These are phyloP conservation scores for Drosophila seguyi DNA, from an alignment of 1,140 invertebrate genomes.

Conservation along the genomic window DNA sequence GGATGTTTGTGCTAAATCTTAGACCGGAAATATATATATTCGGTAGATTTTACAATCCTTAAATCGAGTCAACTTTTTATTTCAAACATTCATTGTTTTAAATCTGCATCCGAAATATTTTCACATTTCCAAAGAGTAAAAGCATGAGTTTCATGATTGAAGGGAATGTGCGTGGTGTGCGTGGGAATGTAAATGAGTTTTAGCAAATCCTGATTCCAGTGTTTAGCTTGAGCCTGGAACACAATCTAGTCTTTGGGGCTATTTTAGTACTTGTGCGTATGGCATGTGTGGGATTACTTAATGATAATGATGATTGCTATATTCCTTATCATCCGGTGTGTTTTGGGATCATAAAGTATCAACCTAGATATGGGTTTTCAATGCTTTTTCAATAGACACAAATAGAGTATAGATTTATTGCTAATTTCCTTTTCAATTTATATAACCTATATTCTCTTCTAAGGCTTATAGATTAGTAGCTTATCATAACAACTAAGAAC, in stretches of 20 bases:
- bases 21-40: background rate
- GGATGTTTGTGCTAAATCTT: conserved; percentile 27
- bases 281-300: conserved; percentile 53
- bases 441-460: no score
- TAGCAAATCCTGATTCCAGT: conserved; percentile 7
- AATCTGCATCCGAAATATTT: background rate
- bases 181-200: conserved; percentile 37
- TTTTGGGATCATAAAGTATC: background rate
- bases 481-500: background rate
- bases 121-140: background rate
- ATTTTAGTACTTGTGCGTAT: conserved; percentile 34
- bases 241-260: conserved; percentile 1
- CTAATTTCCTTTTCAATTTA: no score
- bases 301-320: conserved; percentile 35
- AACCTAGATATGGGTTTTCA: background rate
- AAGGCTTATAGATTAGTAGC: background rate
- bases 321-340: conserved; percentile 8
- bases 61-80: background rate
- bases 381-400: background rate
- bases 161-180: conserved; percentile 28
- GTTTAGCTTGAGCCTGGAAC: background rate
- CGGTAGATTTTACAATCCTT: no score
- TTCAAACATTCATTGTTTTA: background rate
- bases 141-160: conserved; percentile 17
- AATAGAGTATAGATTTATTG: background rate